Percentiles rank a stretch among this genome's conserved stretches.
These are phyloP conservation scores for Ceratina calcarata DNA, from an alignment of 1,140 invertebrate species.

Conservation along the genomic window DNA sequence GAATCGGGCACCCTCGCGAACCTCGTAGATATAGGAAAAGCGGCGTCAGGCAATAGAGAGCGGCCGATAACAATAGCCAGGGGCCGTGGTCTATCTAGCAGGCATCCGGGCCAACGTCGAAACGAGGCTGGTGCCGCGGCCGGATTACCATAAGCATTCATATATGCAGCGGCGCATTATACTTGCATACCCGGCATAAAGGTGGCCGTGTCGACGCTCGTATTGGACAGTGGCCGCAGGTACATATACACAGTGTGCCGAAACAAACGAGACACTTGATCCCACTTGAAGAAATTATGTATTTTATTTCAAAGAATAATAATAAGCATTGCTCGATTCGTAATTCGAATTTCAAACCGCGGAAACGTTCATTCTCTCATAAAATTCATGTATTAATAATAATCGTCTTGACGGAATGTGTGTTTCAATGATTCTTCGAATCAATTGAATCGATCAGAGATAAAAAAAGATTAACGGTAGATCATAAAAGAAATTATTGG, in stretches of 20 bases:
- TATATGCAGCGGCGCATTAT: conserved; percentile 77
- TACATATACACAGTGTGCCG: background rate
- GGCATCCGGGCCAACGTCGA: conserved; percentile 64
- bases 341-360: too few species aligned
- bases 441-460: too few species aligned
- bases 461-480: too few species aligned
- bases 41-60: conserved; percentile 46
- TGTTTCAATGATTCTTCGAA: too few species aligned
- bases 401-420: too few species aligned
- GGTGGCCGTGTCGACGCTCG: conserved; percentile 61
- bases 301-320: too few species aligned
- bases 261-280: too few species aligned
- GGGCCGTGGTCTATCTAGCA: conserved; percentile 67
- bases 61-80: conserved; percentile 68
- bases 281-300: too few species aligned
- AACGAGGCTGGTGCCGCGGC: conserved; percentile 71
- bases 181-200: conserved; percentile 75
- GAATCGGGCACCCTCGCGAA: conserved; percentile 11
- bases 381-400: too few species aligned
- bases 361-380: too few species aligned
- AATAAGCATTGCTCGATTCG: too few species aligned
- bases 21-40: conserved; percentile 31
- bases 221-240: conserved; percentile 45
- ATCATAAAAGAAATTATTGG: too few species aligned
- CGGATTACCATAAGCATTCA: conserved; percentile 79